These are phyloP conservation scores for Macropis europaea DNA, from an alignment of 2,888 invertebrate species.

Conservation along the genomic window DNA sequence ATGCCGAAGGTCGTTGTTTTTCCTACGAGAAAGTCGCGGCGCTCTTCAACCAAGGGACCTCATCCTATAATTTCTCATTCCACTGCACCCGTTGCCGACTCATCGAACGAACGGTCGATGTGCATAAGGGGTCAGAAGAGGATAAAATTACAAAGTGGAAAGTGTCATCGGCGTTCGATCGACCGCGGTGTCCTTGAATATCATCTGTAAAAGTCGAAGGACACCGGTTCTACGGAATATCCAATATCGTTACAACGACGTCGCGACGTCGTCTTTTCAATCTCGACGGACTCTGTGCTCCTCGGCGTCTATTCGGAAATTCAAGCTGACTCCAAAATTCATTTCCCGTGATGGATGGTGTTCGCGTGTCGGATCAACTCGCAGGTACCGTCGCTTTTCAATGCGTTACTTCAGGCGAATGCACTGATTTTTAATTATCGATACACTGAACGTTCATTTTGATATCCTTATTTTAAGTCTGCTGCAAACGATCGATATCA, in stretches of 20 bases:
- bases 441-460: too few species aligned
- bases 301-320: too few species aligned
- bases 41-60: conserved; percentile 37
- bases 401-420: too few species aligned
- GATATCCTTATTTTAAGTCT: too few species aligned
- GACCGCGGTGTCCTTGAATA: conserved; percentile 59
- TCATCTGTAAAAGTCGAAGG: conserved; percentile 57
- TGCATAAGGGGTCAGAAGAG: conserved; percentile 60
- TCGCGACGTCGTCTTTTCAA: background rate
- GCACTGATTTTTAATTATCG: too few species aligned
- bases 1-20: conserved; percentile 56
- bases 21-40: conserved; percentile 35
- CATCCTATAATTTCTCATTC: conserved; percentile 63
- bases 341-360: too few species aligned
- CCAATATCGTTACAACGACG: conserved; percentile 4
- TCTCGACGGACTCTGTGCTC: background rate
- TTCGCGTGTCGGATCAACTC: too few species aligned
- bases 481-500: too few species aligned
- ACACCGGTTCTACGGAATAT: conserved; percentile 50
- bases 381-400: too few species aligned
- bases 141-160: conserved; percentile 65
- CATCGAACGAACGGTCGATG: conserved; percentile 52
- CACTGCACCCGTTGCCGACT: conserved; percentile 57
- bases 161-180: conserved; percentile 67
- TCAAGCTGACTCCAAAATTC: too few species aligned